Evolutionary conservation across 2,113 vertebrate species (phyloP), one percentile per base, ranked within the genome.

Genomic region (Jacana jacana): DNA sequence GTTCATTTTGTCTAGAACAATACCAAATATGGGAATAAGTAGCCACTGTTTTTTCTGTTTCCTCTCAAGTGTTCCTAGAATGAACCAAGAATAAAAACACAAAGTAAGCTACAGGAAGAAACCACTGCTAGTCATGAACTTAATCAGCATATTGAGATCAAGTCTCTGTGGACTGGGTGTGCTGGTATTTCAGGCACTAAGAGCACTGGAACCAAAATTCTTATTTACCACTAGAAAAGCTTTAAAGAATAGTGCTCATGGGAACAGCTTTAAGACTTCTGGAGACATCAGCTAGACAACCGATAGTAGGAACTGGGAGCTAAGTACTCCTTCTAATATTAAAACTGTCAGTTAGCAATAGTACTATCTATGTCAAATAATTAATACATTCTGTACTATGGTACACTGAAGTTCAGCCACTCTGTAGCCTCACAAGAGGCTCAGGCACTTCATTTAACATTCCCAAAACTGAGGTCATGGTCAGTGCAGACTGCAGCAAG

Each of bases 151-250:
- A 79, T 35, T 94, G 96, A 98, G 93, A 95, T 94, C 95, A 94
- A 71, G 76, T 96, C 97, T 96, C 97, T 89, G 49, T 55, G 91
- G 97, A 97, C 84, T 95, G 97, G 97, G 97, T 25, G 97, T 97
- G 91, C 92, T 96, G 94, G 95, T 95, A 97, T 98, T 97, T 97
- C 95, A 98, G 84, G 95, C 95, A 97, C 83, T 92, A 95, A 93
- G 90, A 95, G 89, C 73, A 49, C 85, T 90, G 86, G 81, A 96
- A 97, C 22, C 33, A 94, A 92, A 93, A 97, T 96, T 97, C 95
- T 80, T 96, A 94, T 95, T 96, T 94, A 96, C 91, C 93, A 95
- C 86, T 81, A 85, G 46, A 88, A 82, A 92, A 92, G 73, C 87
- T 92, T 87, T 95, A 70, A 95, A 91, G 89, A 96, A 79, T 11